phyloP scores from a whole-genome alignment of 2,888 invertebrate species.

The Rhogogaster chlorosoma region DNA sequence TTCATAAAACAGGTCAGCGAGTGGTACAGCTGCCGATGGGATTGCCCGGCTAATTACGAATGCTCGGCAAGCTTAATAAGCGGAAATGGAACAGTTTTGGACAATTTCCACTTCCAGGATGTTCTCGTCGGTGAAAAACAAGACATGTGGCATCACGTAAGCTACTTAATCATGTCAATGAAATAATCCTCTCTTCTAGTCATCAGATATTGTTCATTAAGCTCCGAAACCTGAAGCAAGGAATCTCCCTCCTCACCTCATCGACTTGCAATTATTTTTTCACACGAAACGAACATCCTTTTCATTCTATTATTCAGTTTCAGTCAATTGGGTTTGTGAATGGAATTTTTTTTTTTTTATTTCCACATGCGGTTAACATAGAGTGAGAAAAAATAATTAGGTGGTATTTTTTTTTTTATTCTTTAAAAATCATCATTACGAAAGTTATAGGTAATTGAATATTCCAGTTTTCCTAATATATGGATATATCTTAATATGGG shows the following conservation, averaged over 20 bases:
- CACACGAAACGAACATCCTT: not conserved
- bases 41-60: constrained; percentile 69
- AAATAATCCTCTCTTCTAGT: not conserved
- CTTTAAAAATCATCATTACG: no score
- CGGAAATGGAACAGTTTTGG: constrained; percentile 56
- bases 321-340: no score
- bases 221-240: not conserved
- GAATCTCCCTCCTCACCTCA: not conserved
- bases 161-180: not conserved
- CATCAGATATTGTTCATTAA: not conserved
- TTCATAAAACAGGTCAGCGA: constrained; percentile 69
- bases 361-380: no score
- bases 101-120: constrained; percentile 60
- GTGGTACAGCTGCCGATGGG: constrained; percentile 70
- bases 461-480: no score
- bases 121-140: constrained; percentile 61
- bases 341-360: no score
- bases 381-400: no score
- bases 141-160: constrained; percentile 69
- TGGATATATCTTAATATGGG: no score
- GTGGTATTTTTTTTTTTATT: no score
- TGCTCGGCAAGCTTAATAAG: constrained; percentile 61
- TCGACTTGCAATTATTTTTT: not conserved
- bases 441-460: no score
- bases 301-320: not conserved